Evolutionary conservation across 30 jellyfish, hydroid and myxozoan genomes (phyloP).

Genomic region (Chrysaora quinquecirrha): DNA sequence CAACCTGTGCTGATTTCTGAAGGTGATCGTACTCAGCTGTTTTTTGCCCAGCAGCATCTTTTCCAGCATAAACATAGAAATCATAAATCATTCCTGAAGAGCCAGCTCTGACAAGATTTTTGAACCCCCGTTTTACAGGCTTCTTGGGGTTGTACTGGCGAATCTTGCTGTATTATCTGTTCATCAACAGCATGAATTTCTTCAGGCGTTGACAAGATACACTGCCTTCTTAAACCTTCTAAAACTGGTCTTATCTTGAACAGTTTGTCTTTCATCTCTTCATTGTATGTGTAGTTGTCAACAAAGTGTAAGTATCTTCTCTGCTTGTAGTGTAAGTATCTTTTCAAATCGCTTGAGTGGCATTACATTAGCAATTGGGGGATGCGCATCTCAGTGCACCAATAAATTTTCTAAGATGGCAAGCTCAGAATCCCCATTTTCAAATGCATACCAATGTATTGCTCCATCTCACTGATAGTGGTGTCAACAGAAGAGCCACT

Average conservation of each 20-base stretch:
- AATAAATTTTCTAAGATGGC: conserved; percentile 47
- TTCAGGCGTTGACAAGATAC: conserved; percentile 61
- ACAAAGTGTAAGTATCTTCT: conserved; percentile 50
- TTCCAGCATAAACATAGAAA: conserved; percentile 71
- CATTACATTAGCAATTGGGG: conserved; percentile 65
- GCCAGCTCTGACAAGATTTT: conserved; percentile 79
- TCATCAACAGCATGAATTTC: conserved; percentile 74
- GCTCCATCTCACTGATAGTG: conserved; percentile 39
- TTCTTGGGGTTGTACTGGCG: conserved; percentile 83
- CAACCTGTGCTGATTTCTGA: conserved; percentile 62
- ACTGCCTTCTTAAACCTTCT: conserved; percentile 30
- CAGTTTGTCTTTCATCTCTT: conserved; percentile 33
- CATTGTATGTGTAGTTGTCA: conserved; percentile 32
- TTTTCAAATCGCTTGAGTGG: conserved; percentile 53
- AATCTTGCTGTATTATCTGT: conserved; percentile 62
- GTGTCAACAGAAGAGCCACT: conserved; percentile 42
- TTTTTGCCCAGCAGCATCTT: conserved; percentile 33
- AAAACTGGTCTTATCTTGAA: conserved; percentile 49
- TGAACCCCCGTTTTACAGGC: conserved; percentile 79
- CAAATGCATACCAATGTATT: conserved; percentile 66
- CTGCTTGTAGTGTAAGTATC: no score
- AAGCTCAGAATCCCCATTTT: conserved; percentile 50
- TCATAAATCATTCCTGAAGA: conserved; percentile 74
- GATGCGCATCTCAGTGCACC: conserved; percentile 48
- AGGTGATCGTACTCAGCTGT: conserved; percentile 42